These are phyloP conservation scores for Metallyticus violacea DNA, from an alignment of 2,888 invertebrate species.

Conservation along the genomic window DNA sequence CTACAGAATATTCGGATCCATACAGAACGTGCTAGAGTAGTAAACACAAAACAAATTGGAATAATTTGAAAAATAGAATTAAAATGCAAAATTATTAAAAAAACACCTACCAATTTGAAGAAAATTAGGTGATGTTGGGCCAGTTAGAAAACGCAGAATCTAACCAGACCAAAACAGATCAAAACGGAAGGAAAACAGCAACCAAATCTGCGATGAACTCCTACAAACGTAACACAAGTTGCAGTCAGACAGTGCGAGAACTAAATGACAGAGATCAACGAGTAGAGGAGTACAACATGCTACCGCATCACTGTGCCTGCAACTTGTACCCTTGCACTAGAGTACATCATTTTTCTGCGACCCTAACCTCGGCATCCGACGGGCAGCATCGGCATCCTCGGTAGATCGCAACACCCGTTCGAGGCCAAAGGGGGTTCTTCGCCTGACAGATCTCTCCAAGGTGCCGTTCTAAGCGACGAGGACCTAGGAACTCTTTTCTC, in stretches of 20 bases:
- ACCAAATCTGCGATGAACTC: constrained; percentile 46
- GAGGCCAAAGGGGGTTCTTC: background rate
- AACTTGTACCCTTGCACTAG: constrained; percentile 18
- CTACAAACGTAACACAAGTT: constrained; percentile 62
- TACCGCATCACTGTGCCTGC: constrained; percentile 18
- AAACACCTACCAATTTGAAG: constrained; percentile 35
- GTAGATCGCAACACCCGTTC: background rate
- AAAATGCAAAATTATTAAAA: constrained; percentile 9
- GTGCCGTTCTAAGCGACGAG: background rate
- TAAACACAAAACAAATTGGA: background rate
- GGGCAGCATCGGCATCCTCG: no score
- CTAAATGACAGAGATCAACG: constrained; percentile 49
- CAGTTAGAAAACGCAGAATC: constrained; percentile 33
- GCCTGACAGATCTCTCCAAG: background rate
- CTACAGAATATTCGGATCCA: background rate
- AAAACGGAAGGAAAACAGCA: constrained; percentile 48
- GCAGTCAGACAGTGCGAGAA: constrained; percentile 61
- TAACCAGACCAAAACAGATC: constrained; percentile 37
- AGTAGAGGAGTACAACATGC: constrained; percentile 10
- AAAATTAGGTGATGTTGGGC: constrained; percentile 34
- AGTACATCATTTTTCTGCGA: background rate
- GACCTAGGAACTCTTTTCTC: constrained; percentile 5
- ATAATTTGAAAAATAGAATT: background rate
- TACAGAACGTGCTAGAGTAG: background rate
- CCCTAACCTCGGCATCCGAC: background rate